Percentiles rank a stretch among this genome's conserved stretches.
Conservation (phyloP, 1,140 invertebrate species). For the Brachionus rotundiformis region DNA sequence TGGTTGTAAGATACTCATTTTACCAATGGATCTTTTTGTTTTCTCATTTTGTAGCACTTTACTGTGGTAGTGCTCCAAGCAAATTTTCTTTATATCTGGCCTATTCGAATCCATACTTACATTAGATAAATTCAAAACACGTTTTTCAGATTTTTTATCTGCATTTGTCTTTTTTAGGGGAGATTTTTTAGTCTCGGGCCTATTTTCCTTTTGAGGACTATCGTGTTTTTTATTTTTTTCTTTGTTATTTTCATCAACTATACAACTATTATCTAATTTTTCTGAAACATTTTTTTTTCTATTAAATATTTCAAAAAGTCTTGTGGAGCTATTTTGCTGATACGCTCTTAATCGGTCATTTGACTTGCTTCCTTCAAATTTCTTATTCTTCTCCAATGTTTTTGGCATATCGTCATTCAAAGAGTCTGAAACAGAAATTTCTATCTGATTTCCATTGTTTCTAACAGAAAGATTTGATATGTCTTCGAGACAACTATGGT, state of each 20-base stretch:
- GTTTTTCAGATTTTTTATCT: neutral
- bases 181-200: neutral
- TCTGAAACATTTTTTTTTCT: neutral
- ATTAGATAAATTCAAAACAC: neutral
- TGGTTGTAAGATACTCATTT: neutral
- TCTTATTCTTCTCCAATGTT: neutral
- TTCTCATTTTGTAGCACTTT: neutral
- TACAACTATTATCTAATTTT: neutral
- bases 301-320: neutral
- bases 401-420: neutral
- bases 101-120: neutral
- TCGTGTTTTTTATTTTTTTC: neutral
- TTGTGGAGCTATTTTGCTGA: too few species aligned
- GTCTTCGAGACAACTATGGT: neutral
- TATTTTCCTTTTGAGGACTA: neutral
- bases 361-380: neutral
- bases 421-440: neutral
- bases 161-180: neutral
- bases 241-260: neutral
- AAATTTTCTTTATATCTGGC: conserved; percentile 23
- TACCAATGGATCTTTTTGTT: neutral
- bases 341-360: too few species aligned
- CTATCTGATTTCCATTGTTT: neutral
- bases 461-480: neutral
- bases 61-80: neutral